A percentile compares a stretch with the other conserved stretches of the same genome.
Evolutionary conservation across 2,797 vertebrate species (phyloP).

Genomic region (Sparidentex hasta): DNA sequence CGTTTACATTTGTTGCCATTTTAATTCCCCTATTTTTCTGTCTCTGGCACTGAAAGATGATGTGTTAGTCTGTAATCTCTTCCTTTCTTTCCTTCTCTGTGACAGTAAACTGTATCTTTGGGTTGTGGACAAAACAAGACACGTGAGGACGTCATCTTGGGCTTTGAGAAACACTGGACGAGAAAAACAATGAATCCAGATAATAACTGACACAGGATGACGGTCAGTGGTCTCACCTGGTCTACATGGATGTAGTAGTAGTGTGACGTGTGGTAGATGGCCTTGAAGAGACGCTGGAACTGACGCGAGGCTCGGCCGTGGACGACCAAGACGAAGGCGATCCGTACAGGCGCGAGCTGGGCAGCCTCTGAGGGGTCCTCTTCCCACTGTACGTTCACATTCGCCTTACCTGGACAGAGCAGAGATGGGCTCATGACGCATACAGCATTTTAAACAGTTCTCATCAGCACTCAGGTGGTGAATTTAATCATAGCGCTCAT

Average conservation of each 20-base stretch:
- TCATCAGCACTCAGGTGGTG: not conserved
- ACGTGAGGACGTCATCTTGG: too few relatives aligned
- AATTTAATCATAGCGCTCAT: too few relatives aligned
- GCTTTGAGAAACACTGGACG: too few relatives aligned
- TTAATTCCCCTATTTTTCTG: too few relatives aligned
- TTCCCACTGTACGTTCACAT: slow-evolving; percentile 93
- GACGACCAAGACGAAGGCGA: slow-evolving; percentile 95
- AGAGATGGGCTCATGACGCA: not conserved
- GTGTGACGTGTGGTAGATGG: slow-evolving; percentile 96
- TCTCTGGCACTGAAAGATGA: not conserved
- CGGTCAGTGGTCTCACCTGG: slow-evolving; percentile 75
- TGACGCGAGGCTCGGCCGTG: slow-evolving; percentile 95
- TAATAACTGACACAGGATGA: not conserved
- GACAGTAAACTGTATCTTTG: too few relatives aligned
- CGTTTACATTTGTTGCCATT: too few relatives aligned
- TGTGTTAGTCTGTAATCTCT: not conserved
- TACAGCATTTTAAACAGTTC: not conserved
- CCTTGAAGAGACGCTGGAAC: slow-evolving; percentile 95
- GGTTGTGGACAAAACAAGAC: too few relatives aligned
- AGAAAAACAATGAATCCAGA: too few relatives aligned
- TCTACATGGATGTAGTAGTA: slow-evolving; percentile 99
- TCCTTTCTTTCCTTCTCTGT: too few relatives aligned
- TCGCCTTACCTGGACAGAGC: slow-evolving; percentile 90
- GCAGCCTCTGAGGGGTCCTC: slow-evolving; percentile 87
- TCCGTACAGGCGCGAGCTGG: slow-evolving; percentile 86